Evolutionary conservation across 2,797 vertebrate genomes (phyloP).

Genomic region (Aldrovandia affinis): DNA sequence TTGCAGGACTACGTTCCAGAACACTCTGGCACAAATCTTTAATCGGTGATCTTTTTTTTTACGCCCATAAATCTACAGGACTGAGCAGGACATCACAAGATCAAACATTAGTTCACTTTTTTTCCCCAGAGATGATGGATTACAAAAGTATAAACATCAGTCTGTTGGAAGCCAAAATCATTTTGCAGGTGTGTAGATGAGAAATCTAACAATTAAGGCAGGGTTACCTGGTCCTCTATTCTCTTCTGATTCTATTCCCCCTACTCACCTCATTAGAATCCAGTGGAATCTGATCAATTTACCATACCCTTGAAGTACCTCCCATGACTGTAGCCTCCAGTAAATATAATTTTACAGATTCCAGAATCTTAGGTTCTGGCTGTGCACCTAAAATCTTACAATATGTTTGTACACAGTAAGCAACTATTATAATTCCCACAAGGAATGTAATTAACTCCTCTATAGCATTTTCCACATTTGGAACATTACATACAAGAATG

Average conservation of each 20-base stretch:
- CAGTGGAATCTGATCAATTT: background rate
- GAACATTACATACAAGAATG: background rate
- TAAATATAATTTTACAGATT: background rate
- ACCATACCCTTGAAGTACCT: background rate
- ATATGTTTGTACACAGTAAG: background rate
- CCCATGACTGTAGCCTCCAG: background rate
- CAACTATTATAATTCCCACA: background rate
- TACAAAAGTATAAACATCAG: background rate
- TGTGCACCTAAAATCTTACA: background rate
- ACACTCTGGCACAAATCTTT: background rate
- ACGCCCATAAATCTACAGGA: too few species aligned
- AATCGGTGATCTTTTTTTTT: too few species aligned
- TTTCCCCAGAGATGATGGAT: background rate
- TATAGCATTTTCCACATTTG: background rate
- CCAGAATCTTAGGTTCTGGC: background rate
- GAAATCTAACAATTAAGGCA: background rate
- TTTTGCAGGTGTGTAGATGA: background rate
- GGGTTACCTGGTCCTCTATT: background rate
- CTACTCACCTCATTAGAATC: background rate
- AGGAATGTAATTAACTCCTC: background rate
- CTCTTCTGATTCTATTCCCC: background rate
- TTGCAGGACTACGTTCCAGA: background rate
- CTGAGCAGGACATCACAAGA: too few species aligned
- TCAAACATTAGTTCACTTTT: too few species aligned
- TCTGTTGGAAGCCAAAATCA: background rate